These are phyloP conservation scores for Trachelus troglodyta DNA, from an alignment of 2,888 invertebrate genomes.

Conservation along the genomic window DNA sequence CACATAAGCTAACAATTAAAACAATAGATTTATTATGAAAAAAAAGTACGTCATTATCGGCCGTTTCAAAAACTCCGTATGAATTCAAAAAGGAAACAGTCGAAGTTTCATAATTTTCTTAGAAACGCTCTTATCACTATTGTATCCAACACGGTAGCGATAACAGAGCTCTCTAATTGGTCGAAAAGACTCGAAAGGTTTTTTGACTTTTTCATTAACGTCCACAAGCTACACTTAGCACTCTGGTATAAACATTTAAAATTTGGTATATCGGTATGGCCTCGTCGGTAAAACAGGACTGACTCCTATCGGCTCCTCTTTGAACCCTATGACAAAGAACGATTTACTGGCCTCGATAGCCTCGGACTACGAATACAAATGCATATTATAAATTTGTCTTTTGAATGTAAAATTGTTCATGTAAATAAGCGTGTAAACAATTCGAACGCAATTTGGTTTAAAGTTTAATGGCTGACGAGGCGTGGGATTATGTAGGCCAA, in stretches of 20 bases:
- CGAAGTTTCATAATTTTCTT: not conserved
- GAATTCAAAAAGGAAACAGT: not conserved
- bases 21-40: not conserved
- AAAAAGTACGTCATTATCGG: not conserved
- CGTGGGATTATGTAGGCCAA: conserved; percentile 49
- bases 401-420: not conserved
- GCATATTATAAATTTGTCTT: not conserved
- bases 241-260: not conserved
- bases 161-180: not conserved
- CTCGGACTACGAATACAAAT: not conserved
- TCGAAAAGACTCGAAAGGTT: not conserved
- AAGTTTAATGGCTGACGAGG: conserved; percentile 32
- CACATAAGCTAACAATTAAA: not conserved
- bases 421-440: not conserved
- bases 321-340: not conserved
- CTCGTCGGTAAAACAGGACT: not conserved
- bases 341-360: not conserved
- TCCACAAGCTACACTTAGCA: not conserved
- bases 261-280: not conserved
- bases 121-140: not conserved
- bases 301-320: not conserved
- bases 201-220: not conserved
- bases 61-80: not conserved
- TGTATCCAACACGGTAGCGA: not conserved
- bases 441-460: not conserved